These are phyloP conservation scores for Andrena minutula DNA, from an alignment of 2,888 invertebrate genomes.

Conservation along the genomic window DNA sequence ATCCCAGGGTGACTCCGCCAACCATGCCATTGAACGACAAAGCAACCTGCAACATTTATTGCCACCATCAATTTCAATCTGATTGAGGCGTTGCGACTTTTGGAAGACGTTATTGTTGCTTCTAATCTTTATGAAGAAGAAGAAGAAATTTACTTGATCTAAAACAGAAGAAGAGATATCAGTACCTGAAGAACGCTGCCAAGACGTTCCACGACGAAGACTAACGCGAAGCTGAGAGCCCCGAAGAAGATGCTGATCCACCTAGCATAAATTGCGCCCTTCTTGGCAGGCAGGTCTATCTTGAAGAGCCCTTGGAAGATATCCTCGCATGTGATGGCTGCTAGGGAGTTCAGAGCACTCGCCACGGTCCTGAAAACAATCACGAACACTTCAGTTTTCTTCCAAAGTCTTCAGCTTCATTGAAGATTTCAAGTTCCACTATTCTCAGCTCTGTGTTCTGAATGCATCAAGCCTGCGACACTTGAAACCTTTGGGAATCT, in stretches of 20 bases:
- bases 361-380: slow-evolving; percentile 92
- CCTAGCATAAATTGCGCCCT: slow-evolving; percentile 91
- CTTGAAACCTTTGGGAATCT: background rate
- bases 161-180: background rate
- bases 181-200: slow-evolving; percentile 93
- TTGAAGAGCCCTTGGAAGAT: slow-evolving; percentile 91
- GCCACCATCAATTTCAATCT: background rate
- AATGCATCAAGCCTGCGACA: background rate
- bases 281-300: slow-evolving; percentile 90
- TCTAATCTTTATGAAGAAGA: no score
- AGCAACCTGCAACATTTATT: slow-evolving; percentile 87
- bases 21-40: slow-evolving; percentile 95
- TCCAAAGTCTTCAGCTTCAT: background rate
- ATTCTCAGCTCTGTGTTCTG: background rate
- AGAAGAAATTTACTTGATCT: background rate
- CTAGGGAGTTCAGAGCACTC: slow-evolving; percentile 96
- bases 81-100: no score
- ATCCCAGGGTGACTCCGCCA: slow-evolving; percentile 94
- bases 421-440: background rate
- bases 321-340: slow-evolving; percentile 96
- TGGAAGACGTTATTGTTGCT: no score
- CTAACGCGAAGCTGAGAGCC: slow-evolving; percentile 91
- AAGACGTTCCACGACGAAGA: slow-evolving; percentile 94
- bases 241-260: slow-evolving; percentile 91
- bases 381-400: background rate